Base-by-base conservation (phyloP, 2,797 vertebrate genomes). In the Neosilurus mollespiculum region DNA sequence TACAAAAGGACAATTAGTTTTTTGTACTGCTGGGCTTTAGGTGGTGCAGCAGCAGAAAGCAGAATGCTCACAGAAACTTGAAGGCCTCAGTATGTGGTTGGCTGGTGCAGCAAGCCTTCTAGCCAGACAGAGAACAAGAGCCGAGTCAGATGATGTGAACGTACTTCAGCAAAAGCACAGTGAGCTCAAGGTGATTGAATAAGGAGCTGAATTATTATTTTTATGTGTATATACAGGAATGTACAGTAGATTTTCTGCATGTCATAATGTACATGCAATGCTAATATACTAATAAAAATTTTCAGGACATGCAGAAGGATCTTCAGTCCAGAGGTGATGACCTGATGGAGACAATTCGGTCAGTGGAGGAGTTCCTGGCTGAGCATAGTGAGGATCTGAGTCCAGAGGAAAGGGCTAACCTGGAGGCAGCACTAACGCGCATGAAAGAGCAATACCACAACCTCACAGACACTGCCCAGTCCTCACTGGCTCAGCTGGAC, bases 1-100 rank as follows among this genome's bases (percentile, higher is more conserved):
- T 22, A 65, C 65, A 30, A 26, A 61, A 12, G 34, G 9, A 1
- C 18, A 75, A 11, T 30, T 9, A 12, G 11, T 20, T 20, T 65
- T 81, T 59, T 56, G 56, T 22, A 51, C 20, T 30, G 16, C 71
- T 64, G 49, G 81, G 58, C 12, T 76, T 0, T 49, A 99, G 98
- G 96, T 96, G 1, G 94, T 96, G 65, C 96, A 98, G 88, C 96
- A 97, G 92, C 97, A 98, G 87, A 97, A 97, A 89, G 92, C 93
- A 4, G 94, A 96, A 67, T 97, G 95, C 86, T 94, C 94, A 0
- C 95, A 93, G 91, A 97, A 96, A 87, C 91, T 99, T 80, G 96
- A 97, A 6, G 95, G 94, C 83, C 94, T 99, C 61, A 92, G 90
- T 65, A 84, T 79, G 91, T 99, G 97, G 97, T 91, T 97, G 89